Base-by-base conservation (phyloP, 1,140 invertebrate species). In the Drosophila chauvacae region DNA sequence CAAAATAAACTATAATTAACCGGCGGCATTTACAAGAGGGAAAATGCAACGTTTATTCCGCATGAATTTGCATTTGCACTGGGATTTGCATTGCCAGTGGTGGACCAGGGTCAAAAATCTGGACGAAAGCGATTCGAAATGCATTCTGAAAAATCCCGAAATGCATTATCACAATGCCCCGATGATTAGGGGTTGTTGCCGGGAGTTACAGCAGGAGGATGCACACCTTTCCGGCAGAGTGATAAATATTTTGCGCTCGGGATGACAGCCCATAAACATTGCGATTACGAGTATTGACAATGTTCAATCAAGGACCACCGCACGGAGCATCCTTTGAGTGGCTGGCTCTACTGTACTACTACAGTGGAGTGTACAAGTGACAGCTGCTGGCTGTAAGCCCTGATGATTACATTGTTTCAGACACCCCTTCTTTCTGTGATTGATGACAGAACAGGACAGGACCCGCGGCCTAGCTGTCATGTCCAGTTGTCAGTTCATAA, bases 211-310 rank as follows among this genome's bases (percentile, higher is more conserved):
- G 18, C 50, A n/a, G 23, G 66, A 73, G 74, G 74, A 70, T 75
- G 71, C 57, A 41, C 35, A 20, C 13, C 35, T 64, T 64, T 30
- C 37, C 28, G 47, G 45, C 60, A 69, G 64, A 87, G 84, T 87
- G 84, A 87, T 87, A 87, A 87, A 87, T 87, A 87, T 87, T 87
- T 80, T 87, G 83, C 72, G 77, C 72, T 33, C 72, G 80, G 86
- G 86, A 69, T 87, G 83, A 83, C 83, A 87, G 84, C 51, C 58
- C 82, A 85, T 77, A 88, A 83, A 78, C 66, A 74, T 50, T 48
- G 30, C 61, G 71, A 72, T 72, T 72, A 72, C 55, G 55, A 72
- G 37, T 72, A 72, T 72, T 76, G 73, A 76, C 73, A 76, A 77
- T 77, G 74, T 77, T 77, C 74, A 77, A 77, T 77, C 74, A 66